Evolutionary conservation across 2,797 vertebrate species (phyloP).

Genomic region (Spatula clypeata): DNA sequence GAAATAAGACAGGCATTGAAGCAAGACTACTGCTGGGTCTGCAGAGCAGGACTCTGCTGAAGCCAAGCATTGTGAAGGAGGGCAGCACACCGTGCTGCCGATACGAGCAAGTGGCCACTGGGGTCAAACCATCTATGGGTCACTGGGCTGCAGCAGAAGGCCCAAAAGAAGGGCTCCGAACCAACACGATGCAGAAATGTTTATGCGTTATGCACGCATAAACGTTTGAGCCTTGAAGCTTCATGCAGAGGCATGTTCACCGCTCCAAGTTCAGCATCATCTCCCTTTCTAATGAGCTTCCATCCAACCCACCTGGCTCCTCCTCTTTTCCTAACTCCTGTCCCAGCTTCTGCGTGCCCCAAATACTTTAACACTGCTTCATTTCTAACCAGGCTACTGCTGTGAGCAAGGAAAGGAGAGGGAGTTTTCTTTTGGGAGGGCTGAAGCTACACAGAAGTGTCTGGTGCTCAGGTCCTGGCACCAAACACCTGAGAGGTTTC

Average conservation of each 20-base stretch:
- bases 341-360: not conserved
- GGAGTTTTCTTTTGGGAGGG: not conserved
- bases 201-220: too few relatives aligned
- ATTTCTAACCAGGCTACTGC: not conserved
- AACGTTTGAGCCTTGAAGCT: not conserved
- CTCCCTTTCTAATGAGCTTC: not conserved
- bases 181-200: not conserved
- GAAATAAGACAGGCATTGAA: slow-evolving; percentile 22
- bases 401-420: not conserved
- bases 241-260: not conserved
- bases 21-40: not conserved
- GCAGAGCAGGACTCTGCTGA: not conserved
- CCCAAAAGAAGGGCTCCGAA: not conserved
- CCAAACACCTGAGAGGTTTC: not conserved
- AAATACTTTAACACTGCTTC: not conserved
- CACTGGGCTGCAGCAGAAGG: not conserved
- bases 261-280: too few relatives aligned
- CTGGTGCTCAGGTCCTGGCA: not conserved
- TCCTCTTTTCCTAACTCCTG: not conserved
- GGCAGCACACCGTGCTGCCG: not conserved
- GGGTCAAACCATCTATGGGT: not conserved
- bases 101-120: not conserved
- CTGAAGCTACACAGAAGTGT: not conserved
- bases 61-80: not conserved
- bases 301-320: not conserved